Evolutionary conservation across 2,888 invertebrate species (phyloP).

Genomic region (Drosophila pegasa): DNA sequence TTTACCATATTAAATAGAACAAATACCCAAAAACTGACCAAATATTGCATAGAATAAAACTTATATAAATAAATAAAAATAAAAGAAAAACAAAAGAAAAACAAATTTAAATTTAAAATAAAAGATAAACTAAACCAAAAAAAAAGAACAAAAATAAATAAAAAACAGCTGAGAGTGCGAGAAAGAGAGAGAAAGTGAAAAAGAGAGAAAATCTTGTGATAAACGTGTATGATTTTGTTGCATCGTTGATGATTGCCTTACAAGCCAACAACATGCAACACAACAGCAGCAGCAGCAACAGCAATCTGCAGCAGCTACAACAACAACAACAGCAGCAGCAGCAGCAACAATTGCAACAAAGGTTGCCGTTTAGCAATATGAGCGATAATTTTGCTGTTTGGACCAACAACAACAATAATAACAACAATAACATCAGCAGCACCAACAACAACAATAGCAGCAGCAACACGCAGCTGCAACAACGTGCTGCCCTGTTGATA

Average conservation of each 20-base stretch:
- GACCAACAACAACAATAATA: conserved; percentile 54
- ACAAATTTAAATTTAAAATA: conserved; percentile 11
- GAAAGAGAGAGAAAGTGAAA: neutral
- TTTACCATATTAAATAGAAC: conserved; percentile 11
- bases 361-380: conserved; percentile 38
- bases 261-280: conserved; percentile 70
- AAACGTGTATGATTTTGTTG: conserved; percentile 69
- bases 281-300: conserved; percentile 53
- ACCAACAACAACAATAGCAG: conserved; percentile 43
- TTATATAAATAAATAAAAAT: conserved; percentile 5
- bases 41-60: conserved; percentile 32
- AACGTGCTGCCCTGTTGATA: conserved; percentile 60
- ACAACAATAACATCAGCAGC: conserved; percentile 38
- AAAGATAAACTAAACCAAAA: conserved; percentile 35
- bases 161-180: conserved; percentile 9
- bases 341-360: conserved; percentile 47
- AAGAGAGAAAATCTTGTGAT: conserved; percentile 55
- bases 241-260: conserved; percentile 69
- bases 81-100: conserved; percentile 6
- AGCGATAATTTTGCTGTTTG: conserved; percentile 55
- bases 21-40: conserved; percentile 38
- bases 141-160: conserved; percentile 16
- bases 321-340: conserved; percentile 51
- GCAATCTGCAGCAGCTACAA: conserved; percentile 52
- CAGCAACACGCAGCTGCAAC: conserved; percentile 51